These are phyloP conservation scores for Aleiodes alternator DNA, from an alignment of 2,888 invertebrate species.

Conservation along the genomic window DNA sequence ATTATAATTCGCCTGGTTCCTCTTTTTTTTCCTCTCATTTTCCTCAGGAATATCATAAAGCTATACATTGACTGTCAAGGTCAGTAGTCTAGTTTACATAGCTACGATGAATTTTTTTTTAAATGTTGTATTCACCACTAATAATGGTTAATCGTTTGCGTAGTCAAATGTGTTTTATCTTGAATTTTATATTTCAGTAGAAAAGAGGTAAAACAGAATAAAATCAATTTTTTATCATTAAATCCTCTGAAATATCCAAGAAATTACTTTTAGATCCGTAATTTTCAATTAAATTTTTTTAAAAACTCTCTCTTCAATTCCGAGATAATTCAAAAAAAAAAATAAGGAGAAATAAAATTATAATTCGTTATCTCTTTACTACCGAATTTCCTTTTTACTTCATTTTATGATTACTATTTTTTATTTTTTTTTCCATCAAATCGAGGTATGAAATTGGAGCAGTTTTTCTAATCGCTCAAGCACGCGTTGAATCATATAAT, in stretches of 20 bases:
- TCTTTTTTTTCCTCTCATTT: slow-evolving; percentile 41
- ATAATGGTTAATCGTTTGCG: slow-evolving; percentile 69
- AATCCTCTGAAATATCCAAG: no score
- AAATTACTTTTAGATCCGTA: no score
- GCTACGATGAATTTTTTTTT: slow-evolving; percentile 67
- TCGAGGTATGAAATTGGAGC: slow-evolving; percentile 71
- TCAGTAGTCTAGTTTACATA: slow-evolving; percentile 70
- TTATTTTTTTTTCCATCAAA: slow-evolving; percentile 49
- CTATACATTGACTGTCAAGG: slow-evolving; percentile 70
- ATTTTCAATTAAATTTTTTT: no score
- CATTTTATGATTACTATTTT: slow-evolving; percentile 18
- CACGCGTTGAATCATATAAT: slow-evolving; percentile 53
- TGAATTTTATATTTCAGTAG: slow-evolving; percentile 47
- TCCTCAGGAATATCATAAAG: slow-evolving; percentile 64
- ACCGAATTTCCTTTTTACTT: slow-evolving; percentile 4
- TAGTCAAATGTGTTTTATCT: slow-evolving; percentile 68
- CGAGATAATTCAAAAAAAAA: no score
- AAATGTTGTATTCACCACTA: slow-evolving; percentile 69
- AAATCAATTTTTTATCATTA: no score
- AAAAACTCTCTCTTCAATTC: no score
- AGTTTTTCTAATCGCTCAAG: slow-evolving; percentile 64
- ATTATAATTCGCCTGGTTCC: slow-evolving; percentile 3
- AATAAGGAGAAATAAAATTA: no score
- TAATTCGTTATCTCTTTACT: not conserved
- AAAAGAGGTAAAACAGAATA: no score